phyloP scores from a whole-genome alignment of 92 coral and sea anemone species.

The Porites evermanni region DNA sequence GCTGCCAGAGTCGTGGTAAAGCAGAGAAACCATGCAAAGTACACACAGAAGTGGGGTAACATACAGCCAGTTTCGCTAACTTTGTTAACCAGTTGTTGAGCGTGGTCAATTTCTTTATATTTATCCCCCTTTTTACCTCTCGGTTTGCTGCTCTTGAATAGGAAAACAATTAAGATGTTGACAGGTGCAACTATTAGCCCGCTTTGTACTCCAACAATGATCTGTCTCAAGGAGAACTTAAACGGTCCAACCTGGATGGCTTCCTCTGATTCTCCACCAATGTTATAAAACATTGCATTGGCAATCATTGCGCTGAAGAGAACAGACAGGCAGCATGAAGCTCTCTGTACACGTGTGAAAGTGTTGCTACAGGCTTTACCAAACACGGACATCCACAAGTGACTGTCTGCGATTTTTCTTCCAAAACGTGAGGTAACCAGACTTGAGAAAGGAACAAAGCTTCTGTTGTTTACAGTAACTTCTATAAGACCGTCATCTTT shows the following conservation, averaged over 20 bases:
- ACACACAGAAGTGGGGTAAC: slow-evolving; percentile 71
- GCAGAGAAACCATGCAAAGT: slow-evolving; percentile 74
- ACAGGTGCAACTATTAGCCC: slow-evolving; percentile 62
- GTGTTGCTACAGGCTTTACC: slow-evolving; percentile 50
- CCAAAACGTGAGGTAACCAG: slow-evolving; percentile 46
- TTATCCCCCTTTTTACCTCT: background rate
- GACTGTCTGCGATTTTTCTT: slow-evolving; percentile 61
- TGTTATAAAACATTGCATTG: slow-evolving; percentile 70
- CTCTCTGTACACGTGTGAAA: slow-evolving; percentile 69
- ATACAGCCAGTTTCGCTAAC: slow-evolving; percentile 3
- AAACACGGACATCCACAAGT: slow-evolving; percentile 67
- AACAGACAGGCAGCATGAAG: slow-evolving; percentile 62
- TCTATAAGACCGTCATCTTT: slow-evolving; percentile 59
- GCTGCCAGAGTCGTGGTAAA: slow-evolving; percentile 41
- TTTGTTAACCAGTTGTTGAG: slow-evolving; percentile 1
- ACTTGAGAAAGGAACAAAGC: slow-evolving; percentile 28
- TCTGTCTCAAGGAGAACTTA: slow-evolving; percentile 49
- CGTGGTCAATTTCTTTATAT: background rate
- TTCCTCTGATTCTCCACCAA: slow-evolving; percentile 31
- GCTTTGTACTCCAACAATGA: slow-evolving; percentile 62
- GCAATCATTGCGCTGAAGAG: slow-evolving; percentile 61
- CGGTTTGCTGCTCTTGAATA: slow-evolving; percentile 14
- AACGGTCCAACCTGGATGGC: slow-evolving; percentile 61
- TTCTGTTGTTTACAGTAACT: slow-evolving; percentile 18
- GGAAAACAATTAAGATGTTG: slow-evolving; percentile 44